Evolutionary conservation across 2,113 vertebrate species (phyloP).

Genomic region (Hippotragus niger): DNA sequence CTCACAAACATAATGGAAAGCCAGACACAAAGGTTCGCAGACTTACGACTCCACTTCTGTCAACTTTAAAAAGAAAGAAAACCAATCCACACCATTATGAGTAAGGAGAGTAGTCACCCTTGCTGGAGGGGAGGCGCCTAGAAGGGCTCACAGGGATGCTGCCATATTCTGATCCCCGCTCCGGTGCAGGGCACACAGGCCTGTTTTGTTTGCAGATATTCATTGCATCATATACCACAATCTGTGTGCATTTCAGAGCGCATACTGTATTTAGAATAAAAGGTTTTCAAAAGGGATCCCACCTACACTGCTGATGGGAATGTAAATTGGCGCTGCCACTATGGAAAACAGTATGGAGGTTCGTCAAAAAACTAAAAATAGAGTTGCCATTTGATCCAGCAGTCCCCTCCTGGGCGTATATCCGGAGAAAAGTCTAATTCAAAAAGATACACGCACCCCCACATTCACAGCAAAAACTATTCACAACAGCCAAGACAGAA

Average conservation of each 20-base stretch:
- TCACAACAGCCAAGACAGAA: not conserved
- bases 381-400: not conserved
- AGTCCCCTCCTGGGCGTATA: not conserved
- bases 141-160: too few relatives aligned
- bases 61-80: not conserved
- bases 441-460: not conserved
- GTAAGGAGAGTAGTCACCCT: not conserved
- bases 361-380: not conserved
- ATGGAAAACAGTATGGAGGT: not conserved
- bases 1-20: not conserved
- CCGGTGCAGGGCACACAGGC: not conserved
- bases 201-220: not conserved
- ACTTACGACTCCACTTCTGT: not conserved
- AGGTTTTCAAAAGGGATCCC: not conserved
- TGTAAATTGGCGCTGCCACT: not conserved
- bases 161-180: not conserved
- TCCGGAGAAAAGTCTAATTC: not conserved
- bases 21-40: not conserved
- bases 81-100: not conserved
- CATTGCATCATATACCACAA: rapidly evolving
- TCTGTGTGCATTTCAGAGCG: not conserved
- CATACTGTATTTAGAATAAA: not conserved
- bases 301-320: not conserved
- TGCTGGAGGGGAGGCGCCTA: not conserved
- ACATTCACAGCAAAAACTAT: not conserved